Evolutionary conservation across 2,113 vertebrate species (phyloP).

Genomic region (Poecilia latipinna): DNA sequence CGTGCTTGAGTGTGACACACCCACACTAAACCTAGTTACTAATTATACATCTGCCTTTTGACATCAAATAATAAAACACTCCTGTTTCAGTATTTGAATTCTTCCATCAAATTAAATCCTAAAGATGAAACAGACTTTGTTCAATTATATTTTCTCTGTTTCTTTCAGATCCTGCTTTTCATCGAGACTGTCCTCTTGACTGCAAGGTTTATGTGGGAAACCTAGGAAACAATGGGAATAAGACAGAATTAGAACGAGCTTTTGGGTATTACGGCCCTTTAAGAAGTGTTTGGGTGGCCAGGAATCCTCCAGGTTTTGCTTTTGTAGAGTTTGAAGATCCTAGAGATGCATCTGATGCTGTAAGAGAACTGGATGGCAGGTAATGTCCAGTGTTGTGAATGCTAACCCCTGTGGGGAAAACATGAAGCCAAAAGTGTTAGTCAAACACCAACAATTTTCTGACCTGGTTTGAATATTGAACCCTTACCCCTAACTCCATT

Average conservation of each 20-base stretch:
- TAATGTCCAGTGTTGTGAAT: conserved; percentile 60
- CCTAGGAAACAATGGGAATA: conserved; percentile 98
- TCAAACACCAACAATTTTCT: too few species aligned
- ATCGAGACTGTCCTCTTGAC: conserved; percentile 94
- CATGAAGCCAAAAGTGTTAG: too few species aligned
- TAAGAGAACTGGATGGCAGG: conserved; percentile 98
- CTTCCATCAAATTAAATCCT: too few species aligned
- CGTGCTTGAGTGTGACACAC: too few species aligned
- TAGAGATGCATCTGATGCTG: conserved; percentile 95
- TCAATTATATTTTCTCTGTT: neutral
- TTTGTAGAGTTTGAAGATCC: conserved; percentile 99
- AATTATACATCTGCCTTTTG: too few species aligned
- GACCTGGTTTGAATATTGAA: too few species aligned
- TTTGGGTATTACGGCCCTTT: conserved; percentile 98
- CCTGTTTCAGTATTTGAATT: too few species aligned
- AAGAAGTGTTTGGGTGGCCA: conserved; percentile 96
- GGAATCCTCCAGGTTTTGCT: conserved; percentile 96
- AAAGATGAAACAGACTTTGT: neutral
- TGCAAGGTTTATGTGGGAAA: conserved; percentile 99
- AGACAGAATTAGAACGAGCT: conserved; percentile 93
- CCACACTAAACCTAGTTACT: too few species aligned
- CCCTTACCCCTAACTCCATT: too few species aligned
- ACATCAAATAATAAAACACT: too few species aligned
- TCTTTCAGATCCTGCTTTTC: conserved; percentile 82
- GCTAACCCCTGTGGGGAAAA: too few species aligned